Base-by-base conservation (phyloP, 2,113 vertebrate genomes). In the Ciconia boyciana region DNA sequence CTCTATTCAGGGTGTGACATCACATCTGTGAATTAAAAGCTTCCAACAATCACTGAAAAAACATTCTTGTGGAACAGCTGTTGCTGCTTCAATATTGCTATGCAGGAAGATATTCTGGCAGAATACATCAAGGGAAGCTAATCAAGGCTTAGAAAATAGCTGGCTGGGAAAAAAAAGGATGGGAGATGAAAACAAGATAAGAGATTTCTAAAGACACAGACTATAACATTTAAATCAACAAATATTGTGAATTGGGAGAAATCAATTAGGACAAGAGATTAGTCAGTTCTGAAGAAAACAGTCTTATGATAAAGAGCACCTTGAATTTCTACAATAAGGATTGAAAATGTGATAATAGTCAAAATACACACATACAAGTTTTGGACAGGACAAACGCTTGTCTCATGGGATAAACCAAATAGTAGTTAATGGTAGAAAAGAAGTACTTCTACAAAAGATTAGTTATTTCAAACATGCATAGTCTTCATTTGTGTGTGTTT, bases 11-110 rank as follows among this genome's bases (percentile, higher is more conserved):
- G 39, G 43, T 87, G n/a, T 83, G 79, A 86, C 16, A 57, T 51
- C 89, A 93, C 80, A 74, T 66, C 58, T 81, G 44, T 86, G 87
- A 96, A 91, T n/a, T 87, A 61, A 91, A 82, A 90, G 57, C 91
- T 85, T 93, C 12, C n/a, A 89, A 80, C 70, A 78, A 51, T 41
- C n/a, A 83, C 6, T 61, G 62, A 60, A 78, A 54, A 79, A 77
- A 93, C 46, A 75, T 57, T 49, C 14, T 44, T 85, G 48, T 32
- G 25, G 31, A 93, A 65, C 58, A 96, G 84, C 70, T 93, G 91
- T 57, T 79, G 84, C 57, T 82, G 84, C 49, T 87, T 93, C 58
- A 80, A 32, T 82, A 76, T 71, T 85, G 54, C 62, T 70, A 39
- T 10, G 15, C 55, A 65, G 68, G 61, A 83, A 91, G 65, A 74